A percentile compares a stretch with the other conserved stretches of the same genome.
These are phyloP conservation scores for Engystomops pustulosus DNA, from an alignment of 2,113 vertebrate genomes.

Conservation along the genomic window DNA sequence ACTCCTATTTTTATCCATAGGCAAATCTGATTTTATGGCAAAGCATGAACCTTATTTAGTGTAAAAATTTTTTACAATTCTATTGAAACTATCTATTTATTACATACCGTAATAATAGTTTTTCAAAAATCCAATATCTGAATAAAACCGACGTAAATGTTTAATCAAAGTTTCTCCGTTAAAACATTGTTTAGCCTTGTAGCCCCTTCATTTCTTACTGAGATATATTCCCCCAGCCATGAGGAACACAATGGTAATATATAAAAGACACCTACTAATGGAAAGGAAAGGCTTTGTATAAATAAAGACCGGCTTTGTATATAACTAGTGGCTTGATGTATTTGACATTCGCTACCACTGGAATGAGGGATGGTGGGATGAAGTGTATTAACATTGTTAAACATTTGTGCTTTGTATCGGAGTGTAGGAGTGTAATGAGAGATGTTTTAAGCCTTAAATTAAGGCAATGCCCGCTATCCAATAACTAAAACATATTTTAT, in stretches of 20 bases:
- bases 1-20: neutral
- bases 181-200: neutral
- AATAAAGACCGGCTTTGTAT: slow-evolving; percentile 15
- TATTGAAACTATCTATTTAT: too few relatives aligned
- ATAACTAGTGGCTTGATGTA: slow-evolving; percentile 37
- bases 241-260: neutral
- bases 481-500: neutral
- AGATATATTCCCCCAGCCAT: neutral
- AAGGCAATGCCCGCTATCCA: neutral
- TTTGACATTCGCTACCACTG: slow-evolving; percentile 8
- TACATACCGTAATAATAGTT: too few relatives aligned
- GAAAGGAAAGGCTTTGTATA: slow-evolving; percentile 20
- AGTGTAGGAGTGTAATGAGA: neutral
- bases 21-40: too few relatives aligned
- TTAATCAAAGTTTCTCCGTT: neutral
- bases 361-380: slow-evolving; percentile 9
- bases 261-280: slow-evolving; percentile 19
- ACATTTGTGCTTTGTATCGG: neutral
- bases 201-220: neutral
- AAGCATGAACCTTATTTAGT: too few relatives aligned
- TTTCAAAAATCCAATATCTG: neutral
- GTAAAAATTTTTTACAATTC: too few relatives aligned
- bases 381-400: slow-evolving; percentile 10
- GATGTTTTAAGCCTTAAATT: neutral
- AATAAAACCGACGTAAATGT: neutral